Percentiles rank a stretch among this genome's conserved stretches.
phyloP scores from a whole-genome alignment of 2,113 vertebrate species.

The Peucedramus taeniatus region DNA sequence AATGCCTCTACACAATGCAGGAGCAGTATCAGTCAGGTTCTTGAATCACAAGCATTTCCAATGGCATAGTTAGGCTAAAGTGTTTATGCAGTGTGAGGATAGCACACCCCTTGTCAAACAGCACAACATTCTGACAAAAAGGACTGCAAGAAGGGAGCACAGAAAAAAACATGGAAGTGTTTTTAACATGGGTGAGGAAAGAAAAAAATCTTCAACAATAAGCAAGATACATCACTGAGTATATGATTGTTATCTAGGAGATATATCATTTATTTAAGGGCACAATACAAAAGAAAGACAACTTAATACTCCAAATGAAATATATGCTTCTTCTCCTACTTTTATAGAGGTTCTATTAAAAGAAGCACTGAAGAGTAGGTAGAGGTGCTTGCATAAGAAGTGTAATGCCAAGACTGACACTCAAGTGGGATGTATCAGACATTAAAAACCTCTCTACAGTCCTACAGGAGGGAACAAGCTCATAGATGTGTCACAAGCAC shows the following conservation, averaged over 20 bases:
- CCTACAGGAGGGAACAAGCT: background rate
- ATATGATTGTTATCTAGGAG: background rate
- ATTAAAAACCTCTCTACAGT: slow-evolving; percentile 12
- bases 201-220: background rate
- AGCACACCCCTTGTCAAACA: background rate
- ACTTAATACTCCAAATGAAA: background rate
- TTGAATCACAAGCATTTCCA: background rate
- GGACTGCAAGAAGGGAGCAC: background rate
- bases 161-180: background rate
- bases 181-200: background rate
- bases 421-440: slow-evolving; percentile 26
- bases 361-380: background rate
- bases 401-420: background rate
- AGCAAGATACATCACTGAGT: background rate
- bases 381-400: background rate
- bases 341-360: background rate
- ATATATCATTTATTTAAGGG: background rate
- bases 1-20: background rate
- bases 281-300: background rate
- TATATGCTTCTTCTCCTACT: background rate
- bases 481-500: background rate
- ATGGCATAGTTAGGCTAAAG: background rate
- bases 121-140: background rate
- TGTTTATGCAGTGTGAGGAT: background rate
- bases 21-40: background rate